Percentiles rank a stretch among this genome's conserved stretches.
phyloP scores from a whole-genome alignment of 30 jellyfish, hydroid and myxozoan species.

The Hydra vulgaris region DNA sequence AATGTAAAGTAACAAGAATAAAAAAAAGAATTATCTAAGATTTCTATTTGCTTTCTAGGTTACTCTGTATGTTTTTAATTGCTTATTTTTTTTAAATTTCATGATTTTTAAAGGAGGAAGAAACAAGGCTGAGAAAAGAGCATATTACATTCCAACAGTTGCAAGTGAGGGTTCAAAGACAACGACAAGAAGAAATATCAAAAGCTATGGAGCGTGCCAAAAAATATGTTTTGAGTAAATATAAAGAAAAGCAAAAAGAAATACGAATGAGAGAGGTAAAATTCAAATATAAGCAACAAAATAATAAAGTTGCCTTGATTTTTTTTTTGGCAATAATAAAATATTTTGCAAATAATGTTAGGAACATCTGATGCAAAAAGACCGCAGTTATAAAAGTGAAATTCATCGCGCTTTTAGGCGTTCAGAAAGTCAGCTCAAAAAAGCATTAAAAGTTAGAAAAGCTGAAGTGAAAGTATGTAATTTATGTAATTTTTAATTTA shows the following conservation, averaged over 20 bases:
- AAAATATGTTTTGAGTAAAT: conserved; percentile 61
- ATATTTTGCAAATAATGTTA: conserved; percentile 1
- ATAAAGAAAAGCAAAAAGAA: conserved; percentile 57
- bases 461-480: conserved; percentile 76
- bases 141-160: conserved; percentile 77
- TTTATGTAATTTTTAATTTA: not conserved
- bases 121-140: conserved; percentile 75
- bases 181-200: conserved; percentile 67
- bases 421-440: conserved; percentile 74
- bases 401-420: conserved; percentile 84
- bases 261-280: conserved; percentile 85
- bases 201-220: conserved; percentile 92
- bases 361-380: conserved; percentile 91
- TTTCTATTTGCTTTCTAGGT: too few relatives aligned
- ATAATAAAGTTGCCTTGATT: too few relatives aligned
- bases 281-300: too few relatives aligned
- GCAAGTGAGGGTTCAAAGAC: conserved; percentile 63
- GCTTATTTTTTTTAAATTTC: not conserved
- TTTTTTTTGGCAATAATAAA: not conserved
- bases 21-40: too few relatives aligned
- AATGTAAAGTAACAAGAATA: too few relatives aligned
- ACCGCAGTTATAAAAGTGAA: conserved; percentile 64
- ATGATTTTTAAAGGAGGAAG: conserved; percentile 65
- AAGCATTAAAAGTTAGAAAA: conserved; percentile 69
- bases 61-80: not conserved